phyloP scores from a whole-genome alignment of 2,888 invertebrate species.

The Cephus pulcher region DNA sequence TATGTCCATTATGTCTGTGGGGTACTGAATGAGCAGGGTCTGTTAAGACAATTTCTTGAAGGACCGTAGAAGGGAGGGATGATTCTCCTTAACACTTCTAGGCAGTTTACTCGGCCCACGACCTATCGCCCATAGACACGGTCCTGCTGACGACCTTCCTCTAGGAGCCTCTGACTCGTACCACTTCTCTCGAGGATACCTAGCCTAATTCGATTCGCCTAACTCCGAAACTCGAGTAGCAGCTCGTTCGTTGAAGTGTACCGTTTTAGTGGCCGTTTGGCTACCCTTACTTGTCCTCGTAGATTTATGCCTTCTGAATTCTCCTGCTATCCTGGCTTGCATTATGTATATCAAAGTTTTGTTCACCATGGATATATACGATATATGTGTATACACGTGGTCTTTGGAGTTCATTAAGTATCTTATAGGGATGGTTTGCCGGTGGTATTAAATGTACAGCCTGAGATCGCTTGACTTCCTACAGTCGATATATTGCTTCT shows the following conservation, averaged over 20 bases:
- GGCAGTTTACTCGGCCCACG: neutral
- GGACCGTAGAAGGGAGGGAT: neutral
- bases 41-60: conserved; percentile 7
- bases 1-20: neutral
- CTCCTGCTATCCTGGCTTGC: neutral
- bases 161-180: neutral
- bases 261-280: conserved; percentile 4
- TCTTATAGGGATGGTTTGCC: neutral
- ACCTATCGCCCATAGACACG: neutral
- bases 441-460: neutral
- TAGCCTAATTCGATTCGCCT: conserved; percentile 5
- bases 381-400: neutral
- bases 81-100: neutral
- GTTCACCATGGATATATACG: neutral
- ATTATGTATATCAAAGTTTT: conserved; percentile 1
- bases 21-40: neutral
- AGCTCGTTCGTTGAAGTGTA: conserved; percentile 2
- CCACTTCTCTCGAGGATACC: conserved; percentile 1
- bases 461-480: neutral
- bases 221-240: conserved; percentile 2
- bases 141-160: neutral
- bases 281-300: neutral
- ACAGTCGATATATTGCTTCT: neutral
- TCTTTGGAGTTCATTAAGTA: neutral
- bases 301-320: conserved; percentile 1